Evolutionary conservation across 2,888 invertebrate genomes (phyloP).

Genomic region (Pecten maximus): DNA sequence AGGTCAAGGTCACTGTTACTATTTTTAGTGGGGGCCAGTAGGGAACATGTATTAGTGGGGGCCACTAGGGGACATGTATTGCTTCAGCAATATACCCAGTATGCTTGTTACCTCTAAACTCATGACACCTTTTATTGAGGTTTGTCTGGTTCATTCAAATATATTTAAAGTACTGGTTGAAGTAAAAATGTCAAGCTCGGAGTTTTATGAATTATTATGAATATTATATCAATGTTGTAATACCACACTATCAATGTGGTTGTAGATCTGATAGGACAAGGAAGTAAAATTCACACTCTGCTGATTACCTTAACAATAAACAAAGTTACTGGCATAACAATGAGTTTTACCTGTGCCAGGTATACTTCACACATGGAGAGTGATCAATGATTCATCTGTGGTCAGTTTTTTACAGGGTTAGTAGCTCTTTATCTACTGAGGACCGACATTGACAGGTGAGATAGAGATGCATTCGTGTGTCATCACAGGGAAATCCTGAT

Average conservation of each 20-base stretch:
- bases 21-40: no score
- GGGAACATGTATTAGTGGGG: no score
- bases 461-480: not conserved
- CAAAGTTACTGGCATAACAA: not conserved
- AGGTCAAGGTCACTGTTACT: no score
- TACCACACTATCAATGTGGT: no score
- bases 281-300: not conserved
- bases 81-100: no score
- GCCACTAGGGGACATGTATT: no score
- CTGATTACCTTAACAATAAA: not conserved
- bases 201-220: not conserved
- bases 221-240: no score
- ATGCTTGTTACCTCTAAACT: no score
- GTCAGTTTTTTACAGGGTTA: not conserved
- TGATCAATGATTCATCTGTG: not conserved
- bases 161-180: no score
- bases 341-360: not conserved
- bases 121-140: no score
- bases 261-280: not conserved
- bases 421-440: no score
- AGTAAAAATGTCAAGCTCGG: not conserved
- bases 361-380: not conserved
- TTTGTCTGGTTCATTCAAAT: not conserved
- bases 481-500: not conserved
- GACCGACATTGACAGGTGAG: not conserved